Percentiles rank a stretch among this genome's conserved stretches.
Conservation (phyloP, 2,888 invertebrate species). For the Epinotia nisella region DNA sequence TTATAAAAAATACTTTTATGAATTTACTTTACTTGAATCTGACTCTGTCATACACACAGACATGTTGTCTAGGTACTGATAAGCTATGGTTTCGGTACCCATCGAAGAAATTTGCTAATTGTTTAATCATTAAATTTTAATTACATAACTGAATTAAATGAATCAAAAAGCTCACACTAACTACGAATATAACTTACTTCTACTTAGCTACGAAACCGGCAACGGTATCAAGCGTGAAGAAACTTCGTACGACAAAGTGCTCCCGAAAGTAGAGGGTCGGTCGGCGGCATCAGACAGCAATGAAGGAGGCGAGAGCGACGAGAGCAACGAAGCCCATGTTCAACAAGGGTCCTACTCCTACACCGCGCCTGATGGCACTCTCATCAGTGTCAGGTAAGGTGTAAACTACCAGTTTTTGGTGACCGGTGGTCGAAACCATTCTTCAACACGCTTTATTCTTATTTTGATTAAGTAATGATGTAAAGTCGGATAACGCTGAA, state of each 20-base stretch:
- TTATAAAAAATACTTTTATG: not conserved
- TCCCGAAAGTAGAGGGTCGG: conserved; percentile 74
- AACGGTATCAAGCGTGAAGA: conserved; percentile 92
- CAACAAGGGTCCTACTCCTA: conserved; percentile 89
- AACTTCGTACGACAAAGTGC: conserved; percentile 87
- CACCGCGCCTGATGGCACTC: conserved; percentile 88
- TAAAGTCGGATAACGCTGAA: too few relatives aligned
- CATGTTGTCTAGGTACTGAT: not conserved
- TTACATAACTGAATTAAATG: too few relatives aligned
- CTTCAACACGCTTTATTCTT: too few relatives aligned
- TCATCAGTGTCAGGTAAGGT: conserved; percentile 85
- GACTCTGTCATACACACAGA: not conserved
- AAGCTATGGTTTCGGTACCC: not conserved
- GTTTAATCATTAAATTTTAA: too few relatives aligned
- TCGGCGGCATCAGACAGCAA: conserved; percentile 67
- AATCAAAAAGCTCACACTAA: too few relatives aligned
- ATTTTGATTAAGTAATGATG: too few relatives aligned
- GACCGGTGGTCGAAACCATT: too few relatives aligned
- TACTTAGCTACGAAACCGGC: conserved; percentile 89
- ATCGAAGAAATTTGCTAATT: not conserved
- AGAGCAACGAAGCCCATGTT: conserved; percentile 84
- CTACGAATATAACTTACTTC: too few relatives aligned
- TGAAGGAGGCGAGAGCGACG: conserved; percentile 84
- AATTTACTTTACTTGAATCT: not conserved
- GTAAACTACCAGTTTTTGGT: not conserved